Evolutionary conservation across 2,797 vertebrate species (phyloP).

Genomic region (Aquila chrysaetos): DNA sequence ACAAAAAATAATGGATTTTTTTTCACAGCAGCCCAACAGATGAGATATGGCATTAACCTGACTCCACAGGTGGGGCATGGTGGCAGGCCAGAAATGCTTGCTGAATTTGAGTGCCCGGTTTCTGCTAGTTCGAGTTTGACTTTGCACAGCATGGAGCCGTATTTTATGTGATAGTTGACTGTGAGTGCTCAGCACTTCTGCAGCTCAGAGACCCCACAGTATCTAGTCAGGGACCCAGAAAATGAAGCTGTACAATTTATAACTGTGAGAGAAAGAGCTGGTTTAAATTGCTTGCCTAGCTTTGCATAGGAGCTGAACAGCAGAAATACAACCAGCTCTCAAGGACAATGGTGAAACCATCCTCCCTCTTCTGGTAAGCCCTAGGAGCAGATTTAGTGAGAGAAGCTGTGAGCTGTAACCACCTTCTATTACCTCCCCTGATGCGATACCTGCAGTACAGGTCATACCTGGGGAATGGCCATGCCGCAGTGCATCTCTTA

Average conservation of each 20-base stretch:
- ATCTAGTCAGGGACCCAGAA: not conserved
- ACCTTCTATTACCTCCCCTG: not conserved
- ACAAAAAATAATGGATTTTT: not conserved
- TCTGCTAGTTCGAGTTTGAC: not conserved
- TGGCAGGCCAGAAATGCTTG: not conserved
- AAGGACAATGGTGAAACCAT: not conserved
- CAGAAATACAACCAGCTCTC: constrained; percentile 19
- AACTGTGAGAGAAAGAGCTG: not conserved
- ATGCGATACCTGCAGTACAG: not conserved
- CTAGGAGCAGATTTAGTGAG: not conserved
- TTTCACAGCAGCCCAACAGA: not conserved
- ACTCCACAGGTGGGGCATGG: not conserved
- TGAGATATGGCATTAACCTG: not conserved
- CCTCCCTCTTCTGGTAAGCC: not conserved
- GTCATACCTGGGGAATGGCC: not conserved
- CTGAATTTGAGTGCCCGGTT: not conserved
- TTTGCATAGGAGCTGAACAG: not conserved
- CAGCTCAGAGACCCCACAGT: not conserved
- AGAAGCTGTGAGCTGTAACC: not conserved
- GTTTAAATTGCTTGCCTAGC: constrained; percentile 26
- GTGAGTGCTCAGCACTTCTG: constrained; percentile 11
- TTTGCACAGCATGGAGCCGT: not conserved
- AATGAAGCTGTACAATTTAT: constrained; percentile 12
- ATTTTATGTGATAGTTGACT: not conserved
- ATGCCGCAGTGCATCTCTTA: not conserved